Evolutionary conservation across 2,888 invertebrate species (phyloP), one percentile per base, ranked within the genome.

Genomic region (Notodonta ziczac): DNA sequence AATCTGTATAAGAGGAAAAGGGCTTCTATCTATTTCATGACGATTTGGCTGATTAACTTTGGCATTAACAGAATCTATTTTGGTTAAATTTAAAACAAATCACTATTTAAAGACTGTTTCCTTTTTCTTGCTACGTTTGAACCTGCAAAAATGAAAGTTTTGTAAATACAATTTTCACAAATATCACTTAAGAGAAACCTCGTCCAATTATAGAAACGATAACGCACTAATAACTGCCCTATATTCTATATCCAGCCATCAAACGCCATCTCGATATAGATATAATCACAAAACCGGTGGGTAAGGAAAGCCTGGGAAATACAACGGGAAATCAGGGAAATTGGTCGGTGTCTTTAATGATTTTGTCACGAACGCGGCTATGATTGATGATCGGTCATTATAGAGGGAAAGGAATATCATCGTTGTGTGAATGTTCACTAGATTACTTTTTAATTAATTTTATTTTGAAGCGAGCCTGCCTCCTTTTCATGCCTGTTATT

Each of bases 261-360:
- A 9, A n/a, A 54, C 54, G 14, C 35, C 35, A 59, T 61, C 48
- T 58, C 54, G 60, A 62, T 65, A 57, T 50, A 60, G 61, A 69
- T 71, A 62, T 65, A 66, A 65, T 57, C 59, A 57, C 52, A 55
- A 66, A 72, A 68, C 76, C 62, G 66, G 74, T 71, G 51, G n/a
- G 42, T 9, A 54, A 63, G 75, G 78, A 80, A 81, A 80, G 80
- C 77, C 69, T 81, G 80, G 73, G 81, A 80, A 81, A 72, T 42
- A 55, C 56, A 50, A 62, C 72, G 72, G 72, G 73, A 70, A 74
- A 74, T 70, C 73, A 60, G 67, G 72, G 68, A 79, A 79, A 79
- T 63, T 72, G n/a, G 7, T 12, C 6, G 13, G 32, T 9, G 59
- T 57, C 39, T 5, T 32, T 71, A 69, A 74, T 61, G 65, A 67